Conservation (phyloP, 2,797 vertebrate species). For the Sebastes itinus region DNA sequence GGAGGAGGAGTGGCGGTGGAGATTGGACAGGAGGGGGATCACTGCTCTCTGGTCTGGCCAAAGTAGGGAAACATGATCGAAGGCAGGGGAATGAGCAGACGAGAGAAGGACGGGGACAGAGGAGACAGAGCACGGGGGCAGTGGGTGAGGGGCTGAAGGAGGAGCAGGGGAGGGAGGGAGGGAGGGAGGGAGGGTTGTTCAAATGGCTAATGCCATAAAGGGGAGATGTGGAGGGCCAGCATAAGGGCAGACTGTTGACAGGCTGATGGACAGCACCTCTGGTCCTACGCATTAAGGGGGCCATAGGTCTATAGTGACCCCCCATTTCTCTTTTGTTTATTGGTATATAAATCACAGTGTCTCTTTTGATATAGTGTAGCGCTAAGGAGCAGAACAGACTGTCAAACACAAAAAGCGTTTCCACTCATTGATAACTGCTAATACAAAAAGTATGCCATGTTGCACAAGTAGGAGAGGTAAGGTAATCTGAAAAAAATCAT, state of each 20-base stretch:
- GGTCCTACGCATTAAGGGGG: constrained; percentile 53
- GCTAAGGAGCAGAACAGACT: not conserved
- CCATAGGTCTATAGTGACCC: constrained; percentile 47
- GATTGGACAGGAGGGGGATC: not conserved
- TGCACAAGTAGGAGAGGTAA: not conserved
- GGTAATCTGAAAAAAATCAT: too few species aligned
- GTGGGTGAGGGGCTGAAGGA: constrained; percentile 38
- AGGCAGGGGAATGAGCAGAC: constrained; percentile 56
- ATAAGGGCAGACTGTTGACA: constrained; percentile 68
- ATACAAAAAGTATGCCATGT: not conserved
- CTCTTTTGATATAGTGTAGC: constrained; percentile 8
- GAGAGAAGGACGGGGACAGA: constrained; percentile 55
- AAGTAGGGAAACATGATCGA: constrained; percentile 68
- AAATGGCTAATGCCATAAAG: constrained; percentile 68
- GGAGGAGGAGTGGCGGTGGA: not conserved
- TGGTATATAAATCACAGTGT: constrained; percentile 52
- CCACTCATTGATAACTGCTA: not conserved
- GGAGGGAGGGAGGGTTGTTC: constrained; percentile 41
- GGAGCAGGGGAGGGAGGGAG: constrained; percentile 9
- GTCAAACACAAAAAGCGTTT: not conserved
- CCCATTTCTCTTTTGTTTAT: constrained; percentile 55
- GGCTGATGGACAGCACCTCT: constrained; percentile 74
- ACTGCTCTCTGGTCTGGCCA: constrained; percentile 32
- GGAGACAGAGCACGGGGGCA: constrained; percentile 37
- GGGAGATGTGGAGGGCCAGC: constrained; percentile 55